Conservation (phyloP, 2,797 vertebrate genomes). For the Mus minutoides region DNA sequence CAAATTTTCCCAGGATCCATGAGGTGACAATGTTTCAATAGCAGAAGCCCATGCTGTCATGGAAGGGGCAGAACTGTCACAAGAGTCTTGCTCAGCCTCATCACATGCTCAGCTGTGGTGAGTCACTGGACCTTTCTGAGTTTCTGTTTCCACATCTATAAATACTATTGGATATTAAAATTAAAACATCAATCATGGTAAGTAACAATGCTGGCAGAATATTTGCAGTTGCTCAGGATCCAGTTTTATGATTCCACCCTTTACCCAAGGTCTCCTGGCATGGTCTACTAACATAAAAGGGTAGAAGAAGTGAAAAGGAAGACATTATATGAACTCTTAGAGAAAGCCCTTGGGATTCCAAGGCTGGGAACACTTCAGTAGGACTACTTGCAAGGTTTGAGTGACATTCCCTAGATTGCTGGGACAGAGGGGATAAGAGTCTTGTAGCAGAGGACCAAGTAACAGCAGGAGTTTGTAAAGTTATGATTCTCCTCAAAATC, state of each 20-base stretch:
- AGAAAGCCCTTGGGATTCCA: neutral
- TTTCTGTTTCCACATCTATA: neutral
- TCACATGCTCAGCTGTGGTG: neutral
- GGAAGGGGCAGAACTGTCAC: neutral
- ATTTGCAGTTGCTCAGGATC: neutral
- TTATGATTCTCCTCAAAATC: neutral
- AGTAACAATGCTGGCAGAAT: neutral
- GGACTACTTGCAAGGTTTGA: neutral
- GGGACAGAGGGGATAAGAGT: neutral
- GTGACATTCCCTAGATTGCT: too few relatives aligned
- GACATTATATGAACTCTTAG: neutral
- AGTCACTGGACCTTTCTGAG: neutral
- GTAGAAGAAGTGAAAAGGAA: neutral
- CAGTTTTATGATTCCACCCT: neutral
- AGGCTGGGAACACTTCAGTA: neutral
- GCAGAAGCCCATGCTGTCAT: neutral
- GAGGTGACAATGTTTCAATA: constrained; percentile 42
- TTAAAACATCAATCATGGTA: neutral
- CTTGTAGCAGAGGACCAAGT: neutral
- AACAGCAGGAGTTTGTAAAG: neutral
- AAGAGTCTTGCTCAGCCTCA: neutral
- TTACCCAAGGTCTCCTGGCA: neutral
- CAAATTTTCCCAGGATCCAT: constrained; percentile 44
- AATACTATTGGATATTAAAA: neutral
- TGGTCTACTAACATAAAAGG: neutral